Base-by-base conservation (phyloP, 1,140 invertebrate genomes). In the Cydia splendana region DNA sequence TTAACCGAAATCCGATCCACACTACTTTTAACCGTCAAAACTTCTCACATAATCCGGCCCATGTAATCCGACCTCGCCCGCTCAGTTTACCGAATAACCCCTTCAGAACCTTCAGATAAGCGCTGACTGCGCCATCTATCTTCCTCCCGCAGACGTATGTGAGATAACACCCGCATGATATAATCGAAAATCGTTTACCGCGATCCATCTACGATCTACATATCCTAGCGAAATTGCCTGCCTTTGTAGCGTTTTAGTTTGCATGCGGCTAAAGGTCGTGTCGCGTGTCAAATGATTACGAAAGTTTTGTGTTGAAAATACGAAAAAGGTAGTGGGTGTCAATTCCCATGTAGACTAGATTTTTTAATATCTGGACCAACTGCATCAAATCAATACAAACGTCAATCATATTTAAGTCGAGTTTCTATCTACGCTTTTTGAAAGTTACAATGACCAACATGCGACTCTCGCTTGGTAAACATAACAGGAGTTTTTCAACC, bases 171-270 rank as follows among this genome's bases (percentile, higher is more conserved):
- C 77, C 77, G 76, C 77, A 81, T 80, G 80, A 81, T 83, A 81
- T 84, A 82, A 84, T 85, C 82, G 80, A 81, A 84, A 80, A 82
- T 81, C 84, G 82, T 79, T 85, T 81, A 82, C 82, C 76, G 30
- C 34, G 28, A 69, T 69, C 65, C 65, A 71, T 71, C 67, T 42
- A 18, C 30, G 67, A 71, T 71, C 67, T 71, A 71, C 67, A 71
- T 71, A 71, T 6, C 67, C 67, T 71, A 71, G 67, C 67, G 67
- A 71, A 71, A 71, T 71, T 71, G 67, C 67, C 34, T 42, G 67
- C 67, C 67, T 71, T 71, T 71, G 67, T 71, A 38, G 67, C 34
- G 67, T 42, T 71, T 71, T 42, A 62, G 57, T 53, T 62, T 62
- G 57, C 18, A 62, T 24, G n/a, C 15, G 20, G 51, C 4, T 53